Evolutionary conservation across 2,113 vertebrate species (phyloP), one percentile per base, ranked within the genome.

Genomic region (Desmodus rotundus): DNA sequence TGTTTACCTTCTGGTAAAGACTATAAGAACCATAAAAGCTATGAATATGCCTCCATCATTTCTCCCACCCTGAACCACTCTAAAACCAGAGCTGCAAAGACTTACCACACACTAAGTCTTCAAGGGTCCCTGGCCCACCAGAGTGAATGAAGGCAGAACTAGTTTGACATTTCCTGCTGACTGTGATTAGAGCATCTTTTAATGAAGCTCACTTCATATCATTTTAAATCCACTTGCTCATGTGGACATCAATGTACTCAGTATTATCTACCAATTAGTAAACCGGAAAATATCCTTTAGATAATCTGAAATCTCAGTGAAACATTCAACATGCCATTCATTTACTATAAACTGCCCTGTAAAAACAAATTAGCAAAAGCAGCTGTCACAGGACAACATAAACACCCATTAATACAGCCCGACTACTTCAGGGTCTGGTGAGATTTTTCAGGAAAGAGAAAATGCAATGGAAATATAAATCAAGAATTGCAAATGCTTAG

Each of bases 221-320:
- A 98, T 98, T 98, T 98, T 96, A 98, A 98, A 98, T 97, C 97
- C 98, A 98, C 98, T 98, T 98, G 98, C 98, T 98, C 98, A n/a
- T 98, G 98, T 98, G 98, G 98, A 98, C 98, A 98, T 98, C 98
- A 98, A 98, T 98, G 98, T 98, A 98, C 95, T 97, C 97, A 43
- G 97, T 98, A 98, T 98, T 98, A 99, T 98, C 98, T 98, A 98
- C 98, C 98, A 98, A 99, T 98, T 98, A 98, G 98, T 97, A 98
- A 98, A 98, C 95, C 93, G 5, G 98, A 98, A 98, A 98, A 98
- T 98, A 98, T 98, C 97, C 98, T 98, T 98, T 89, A 98, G 98
- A 98, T 98, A 97, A 98, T 98, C 98, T 98, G 93, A 98, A 98
- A 98, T 98, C 97, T 97, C 98, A 43, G 97, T 98, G 97, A 98